Evolutionary conservation across 37 sponge, comb jelly and placozoan species (phyloP), one percentile per base, ranked within the genome.

Genomic region (Cliona cf. orientalis): DNA sequence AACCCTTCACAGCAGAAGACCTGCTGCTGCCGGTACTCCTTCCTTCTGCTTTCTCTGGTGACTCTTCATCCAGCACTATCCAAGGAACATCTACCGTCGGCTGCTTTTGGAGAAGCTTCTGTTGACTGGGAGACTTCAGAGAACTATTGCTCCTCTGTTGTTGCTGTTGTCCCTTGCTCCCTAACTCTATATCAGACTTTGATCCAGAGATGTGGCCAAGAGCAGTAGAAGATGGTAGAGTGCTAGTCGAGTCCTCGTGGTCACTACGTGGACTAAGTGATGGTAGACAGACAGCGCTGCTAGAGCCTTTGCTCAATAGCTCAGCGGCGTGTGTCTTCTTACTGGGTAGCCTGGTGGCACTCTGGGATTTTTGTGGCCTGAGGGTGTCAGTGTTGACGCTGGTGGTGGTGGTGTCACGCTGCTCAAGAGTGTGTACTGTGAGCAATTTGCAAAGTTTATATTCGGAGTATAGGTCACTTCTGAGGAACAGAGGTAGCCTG

Each of bases 401-500:
- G 55, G 55, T 49, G 55, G 55, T 11, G 11, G 55, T 11, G 55
- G 55, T 19, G 11, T 62, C 28, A 62, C 26, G 63, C 7, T 6
- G 26, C 23, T 6, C 23, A 26, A 36, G 12, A 34, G n/a, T n/a
- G n/a, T n/a, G n/a, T n/a, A n/a, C n/a, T n/a, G 57, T 81, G 17
- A 93, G 83, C 36, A 69, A 45, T 36, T 87, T 84, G 44, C 89
- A 90, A 14, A 94, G 81, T 42, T 87, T 87, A 53, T 90, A 94
- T 29, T 94, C 91, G 17, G 85, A 75, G 43, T 80, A 87, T 32
- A 94, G 55, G 39, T 94, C 95, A 87, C 95, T 94, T 28, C 66
- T 87, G n/a, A 84, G 46, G 78, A 90, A 94, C 23, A 85, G 67
- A 40, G 95, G 95, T 2, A 94, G 66, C 9, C 95, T 45, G 28